These are phyloP conservation scores for Cacatua alba DNA, from an alignment of 2,113 vertebrate species.

Conservation along the genomic window DNA sequence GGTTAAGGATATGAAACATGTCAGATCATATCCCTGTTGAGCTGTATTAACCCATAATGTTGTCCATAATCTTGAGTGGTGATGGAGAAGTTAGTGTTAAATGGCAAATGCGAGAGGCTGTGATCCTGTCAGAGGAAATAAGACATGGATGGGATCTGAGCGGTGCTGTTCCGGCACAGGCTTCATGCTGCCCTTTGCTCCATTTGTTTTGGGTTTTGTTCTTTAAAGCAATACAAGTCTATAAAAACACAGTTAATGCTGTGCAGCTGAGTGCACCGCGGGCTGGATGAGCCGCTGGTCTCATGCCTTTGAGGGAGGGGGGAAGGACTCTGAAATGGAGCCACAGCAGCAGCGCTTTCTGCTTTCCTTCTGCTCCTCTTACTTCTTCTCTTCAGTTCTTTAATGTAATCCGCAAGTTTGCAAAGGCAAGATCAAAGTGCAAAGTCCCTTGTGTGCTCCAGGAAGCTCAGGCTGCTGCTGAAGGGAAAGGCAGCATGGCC, in stretches of 20 bases:
- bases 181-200: neutral
- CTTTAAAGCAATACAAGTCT: neutral
- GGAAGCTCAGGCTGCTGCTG: neutral
- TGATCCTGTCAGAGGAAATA: neutral
- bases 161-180: neutral
- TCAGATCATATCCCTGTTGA: neutral
- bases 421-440: neutral
- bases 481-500: neutral
- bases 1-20: neutral
- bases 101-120: neutral
- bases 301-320: neutral
- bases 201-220: neutral
- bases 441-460: fast-evolving
- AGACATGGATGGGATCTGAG: neutral
- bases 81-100: neutral
- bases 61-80: neutral
- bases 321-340: neutral
- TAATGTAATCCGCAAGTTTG: neutral
- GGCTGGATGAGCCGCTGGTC: neutral
- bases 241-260: neutral
- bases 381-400: neutral
- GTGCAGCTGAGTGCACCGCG: neutral
- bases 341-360: too few species aligned
- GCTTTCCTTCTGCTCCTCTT: neutral
- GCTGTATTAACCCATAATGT: neutral